Base-by-base conservation (phyloP, 2,113 vertebrate species). In the Lophura nycthemera region DNA sequence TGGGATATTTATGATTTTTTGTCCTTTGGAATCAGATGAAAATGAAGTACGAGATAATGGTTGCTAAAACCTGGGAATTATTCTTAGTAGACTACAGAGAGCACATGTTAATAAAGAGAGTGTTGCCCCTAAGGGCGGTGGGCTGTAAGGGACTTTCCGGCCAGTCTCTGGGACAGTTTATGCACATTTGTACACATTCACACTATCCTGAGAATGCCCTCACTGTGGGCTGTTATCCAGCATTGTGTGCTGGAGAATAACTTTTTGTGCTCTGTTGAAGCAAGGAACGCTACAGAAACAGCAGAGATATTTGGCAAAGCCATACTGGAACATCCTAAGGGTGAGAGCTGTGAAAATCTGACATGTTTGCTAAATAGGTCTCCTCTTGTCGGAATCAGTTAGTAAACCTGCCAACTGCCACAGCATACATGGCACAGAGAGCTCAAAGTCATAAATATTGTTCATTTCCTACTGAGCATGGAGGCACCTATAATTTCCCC, bases 241-340 rank as follows among this genome's bases (percentile, higher is more conserved):
- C 9, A 65, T 21, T 10, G 29, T 5, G 1, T 56, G 32, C 30
- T 45, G 10, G 67, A 92, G 77, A 85, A 84, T 61, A 86, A 64
- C 70, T 88, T 85, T 30, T 83, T 30, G 27, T 80, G 80, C 67
- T 91, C 73, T 89, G 6, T 2, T 92, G 89, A 90, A 95, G 88
- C 86, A 88, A 70, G 36, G 32, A 93, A 48, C 32, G 4, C 70
- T 71, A 76, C 32, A 59, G 66, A 72, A 92, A 90, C 27, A 83
- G 65, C 21, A 80, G 43, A 81, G 63, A 45, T 52, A 63, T 81
- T 78, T 95, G 83, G 69, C 86, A 95, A 75, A 90, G 64, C 52
- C 69, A 2, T 48, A 45, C 60, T 96, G 69, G 72, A 93, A 83
- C 74, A 47, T 72, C 34, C 25, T 8, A 71, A 84, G 34, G 6